phyloP scores from a whole-genome alignment of 2,888 invertebrate genomes.

The Acrobasis consociella region DNA sequence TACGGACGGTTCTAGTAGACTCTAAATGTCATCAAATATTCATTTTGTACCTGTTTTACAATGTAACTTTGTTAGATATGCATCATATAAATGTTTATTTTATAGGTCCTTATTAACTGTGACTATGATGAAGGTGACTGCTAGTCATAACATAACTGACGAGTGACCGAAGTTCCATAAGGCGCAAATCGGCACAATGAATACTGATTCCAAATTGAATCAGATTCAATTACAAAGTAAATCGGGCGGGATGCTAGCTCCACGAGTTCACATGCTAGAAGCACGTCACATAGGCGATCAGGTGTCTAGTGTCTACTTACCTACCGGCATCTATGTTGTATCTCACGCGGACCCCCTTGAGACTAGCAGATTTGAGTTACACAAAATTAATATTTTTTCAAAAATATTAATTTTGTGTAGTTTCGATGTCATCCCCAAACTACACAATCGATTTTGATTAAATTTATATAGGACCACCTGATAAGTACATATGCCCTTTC shows the following conservation, averaged over 20 bases:
- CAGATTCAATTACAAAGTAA: slow-evolving; percentile 61
- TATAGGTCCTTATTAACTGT: not conserved
- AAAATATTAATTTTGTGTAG: too few relatives aligned
- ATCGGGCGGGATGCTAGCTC: slow-evolving; percentile 58
- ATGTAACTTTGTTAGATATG: not conserved
- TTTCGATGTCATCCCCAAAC: too few relatives aligned
- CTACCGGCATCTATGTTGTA: not conserved
- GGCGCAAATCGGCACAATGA: slow-evolving; percentile 39
- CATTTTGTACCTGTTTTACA: not conserved
- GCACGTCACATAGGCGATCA: not conserved
- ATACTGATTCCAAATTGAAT: slow-evolving; percentile 59
- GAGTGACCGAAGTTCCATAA: slow-evolving; percentile 44
- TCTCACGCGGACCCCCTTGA: not conserved
- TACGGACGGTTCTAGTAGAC: too few relatives aligned
- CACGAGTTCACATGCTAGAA: slow-evolving; percentile 30
- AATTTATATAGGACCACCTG: too few relatives aligned
- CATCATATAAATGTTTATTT: not conserved
- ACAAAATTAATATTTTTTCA: too few relatives aligned
- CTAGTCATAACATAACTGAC: slow-evolving; percentile 26
- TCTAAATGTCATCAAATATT: not conserved
- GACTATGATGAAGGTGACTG: slow-evolving; percentile 16
- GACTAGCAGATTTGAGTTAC: too few relatives aligned
- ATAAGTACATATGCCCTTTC: too few relatives aligned
- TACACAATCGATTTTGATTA: too few relatives aligned
- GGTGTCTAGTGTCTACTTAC: too few relatives aligned